Base-by-base conservation (phyloP, 2,113 vertebrate genomes). In the Tenebrosternarchus preto region DNA sequence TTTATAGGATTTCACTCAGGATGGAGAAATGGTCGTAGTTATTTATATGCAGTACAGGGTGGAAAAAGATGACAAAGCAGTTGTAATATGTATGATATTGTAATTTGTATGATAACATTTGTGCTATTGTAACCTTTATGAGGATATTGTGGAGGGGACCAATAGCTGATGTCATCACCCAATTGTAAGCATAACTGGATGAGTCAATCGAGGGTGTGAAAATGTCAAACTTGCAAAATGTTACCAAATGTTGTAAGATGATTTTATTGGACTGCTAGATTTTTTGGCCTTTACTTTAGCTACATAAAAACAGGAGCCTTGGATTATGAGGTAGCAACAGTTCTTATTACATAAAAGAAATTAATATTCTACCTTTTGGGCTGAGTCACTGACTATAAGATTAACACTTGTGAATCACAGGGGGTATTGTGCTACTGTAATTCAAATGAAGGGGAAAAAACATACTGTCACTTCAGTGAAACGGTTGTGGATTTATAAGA, bases 361-460 rank as follows among this genome's bases (percentile, higher is more conserved):
- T 25, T 20, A 12, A 39, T 2, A 31, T 50, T 64, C 27, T 24
- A 46, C 2, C 17, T 31, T 15, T 70, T 50, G 12, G 43, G 43
- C 8, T 50, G 53, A 72, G 29, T 68, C 69, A 78, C 43, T 46
- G 25, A 20, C 69, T 3, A 19, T 46, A 12, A 46, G 69, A n/a
- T 46, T 73, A 39, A 73, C 24, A 59, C 17, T 1, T 59, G 46
- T 85, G 83, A 85, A 80, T 85, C 77, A 80, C 53, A 11, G 12
- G n/a, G 68, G 64, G 22, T 56, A 12, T 25, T 59, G 60, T 55
- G 61, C 74, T 67, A 57, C 9, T 33, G 80, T 79, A 50, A 85
- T 85, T 82, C 66, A 85, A 76, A 82, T 82, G 61, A 82, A 68
- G 72, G 78, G 78, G 78, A 78, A 73, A 84, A 66, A 73, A 84